These are phyloP conservation scores for Littorina saxatilis DNA, from an alignment of 1,140 invertebrate genomes.

Conservation along the genomic window DNA sequence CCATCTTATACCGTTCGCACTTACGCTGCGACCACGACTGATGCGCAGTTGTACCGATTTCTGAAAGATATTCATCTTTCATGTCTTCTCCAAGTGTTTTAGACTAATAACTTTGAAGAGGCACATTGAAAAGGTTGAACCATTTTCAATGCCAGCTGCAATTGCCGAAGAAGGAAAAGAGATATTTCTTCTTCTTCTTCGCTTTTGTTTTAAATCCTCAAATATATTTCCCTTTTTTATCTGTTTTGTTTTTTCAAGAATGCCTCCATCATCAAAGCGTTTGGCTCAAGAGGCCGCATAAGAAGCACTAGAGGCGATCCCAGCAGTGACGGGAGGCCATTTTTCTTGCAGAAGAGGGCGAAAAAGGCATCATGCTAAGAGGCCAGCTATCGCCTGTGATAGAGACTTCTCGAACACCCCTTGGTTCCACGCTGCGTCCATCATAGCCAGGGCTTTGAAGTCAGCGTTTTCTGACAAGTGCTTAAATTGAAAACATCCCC, in stretches of 20 bases:
- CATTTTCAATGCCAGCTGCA: too few relatives aligned
- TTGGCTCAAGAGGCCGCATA: not conserved
- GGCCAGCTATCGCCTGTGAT: constrained; percentile 12
- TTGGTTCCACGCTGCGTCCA: constrained; percentile 14
- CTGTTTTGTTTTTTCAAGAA: not conserved
- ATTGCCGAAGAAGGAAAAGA: too few relatives aligned
- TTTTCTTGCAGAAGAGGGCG: not conserved
- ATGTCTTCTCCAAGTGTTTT: too few relatives aligned
- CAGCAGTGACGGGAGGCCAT: not conserved
- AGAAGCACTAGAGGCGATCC: not conserved
- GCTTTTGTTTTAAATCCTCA: too few relatives aligned
- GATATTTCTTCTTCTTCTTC: too few relatives aligned
- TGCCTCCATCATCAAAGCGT: constrained; percentile 9
- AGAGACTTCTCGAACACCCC: constrained; percentile 29
- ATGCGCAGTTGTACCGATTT: too few relatives aligned
- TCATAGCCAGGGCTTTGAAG: constrained; percentile 28
- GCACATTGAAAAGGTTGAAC: too few relatives aligned
- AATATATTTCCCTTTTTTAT: too few relatives aligned
- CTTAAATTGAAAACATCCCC: constrained; percentile 35
- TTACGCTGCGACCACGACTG: too few relatives aligned
- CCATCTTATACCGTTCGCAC: too few relatives aligned
- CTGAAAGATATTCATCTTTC: too few relatives aligned
- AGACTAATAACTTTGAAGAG: too few relatives aligned
- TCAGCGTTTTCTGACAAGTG: constrained; percentile 34
- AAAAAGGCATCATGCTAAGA: not conserved